These are phyloP conservation scores for Hyalella azteca DNA, from an alignment of 2,888 invertebrate genomes.

Conservation along the genomic window DNA sequence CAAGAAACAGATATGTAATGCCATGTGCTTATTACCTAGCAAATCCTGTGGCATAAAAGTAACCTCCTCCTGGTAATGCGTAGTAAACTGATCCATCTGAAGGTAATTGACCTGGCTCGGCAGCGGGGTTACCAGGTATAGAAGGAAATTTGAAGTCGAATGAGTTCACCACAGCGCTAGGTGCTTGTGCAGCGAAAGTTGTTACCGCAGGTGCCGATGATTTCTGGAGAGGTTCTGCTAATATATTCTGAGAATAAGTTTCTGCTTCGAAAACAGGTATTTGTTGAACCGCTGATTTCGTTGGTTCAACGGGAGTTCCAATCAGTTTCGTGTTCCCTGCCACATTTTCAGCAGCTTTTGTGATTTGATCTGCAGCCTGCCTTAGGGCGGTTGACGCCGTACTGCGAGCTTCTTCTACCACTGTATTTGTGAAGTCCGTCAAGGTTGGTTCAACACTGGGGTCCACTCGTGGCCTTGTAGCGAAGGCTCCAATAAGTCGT, in stretches of 20 bases:
- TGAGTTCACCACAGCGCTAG: too few relatives aligned
- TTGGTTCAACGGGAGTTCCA: background rate
- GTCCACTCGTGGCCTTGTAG: background rate
- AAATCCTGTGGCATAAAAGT: constrained; percentile 2
- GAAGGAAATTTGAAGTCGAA: background rate
- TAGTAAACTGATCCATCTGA: constrained; percentile 19
- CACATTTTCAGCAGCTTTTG: background rate
- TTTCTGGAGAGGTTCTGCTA: background rate
- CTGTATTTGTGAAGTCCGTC: background rate
- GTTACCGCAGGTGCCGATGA: background rate
- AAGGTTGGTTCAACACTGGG: background rate
- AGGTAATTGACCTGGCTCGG: background rate
- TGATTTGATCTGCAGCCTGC: background rate
- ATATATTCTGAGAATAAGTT: background rate
- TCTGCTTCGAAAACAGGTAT: background rate
- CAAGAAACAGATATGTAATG: too few relatives aligned
- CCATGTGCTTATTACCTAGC: background rate
- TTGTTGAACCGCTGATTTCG: background rate
- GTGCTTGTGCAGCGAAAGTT: background rate
- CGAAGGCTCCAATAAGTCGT: background rate
- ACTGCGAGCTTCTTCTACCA: background rate
- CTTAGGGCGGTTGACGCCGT: background rate
- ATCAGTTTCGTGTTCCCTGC: too few relatives aligned
- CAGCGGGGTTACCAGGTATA: background rate
- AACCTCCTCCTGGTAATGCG: background rate